Evolutionary conservation across 2,113 vertebrate species (phyloP), one percentile per base, ranked within the genome.

Genomic region (Apistogramma diplotaenia): DNA sequence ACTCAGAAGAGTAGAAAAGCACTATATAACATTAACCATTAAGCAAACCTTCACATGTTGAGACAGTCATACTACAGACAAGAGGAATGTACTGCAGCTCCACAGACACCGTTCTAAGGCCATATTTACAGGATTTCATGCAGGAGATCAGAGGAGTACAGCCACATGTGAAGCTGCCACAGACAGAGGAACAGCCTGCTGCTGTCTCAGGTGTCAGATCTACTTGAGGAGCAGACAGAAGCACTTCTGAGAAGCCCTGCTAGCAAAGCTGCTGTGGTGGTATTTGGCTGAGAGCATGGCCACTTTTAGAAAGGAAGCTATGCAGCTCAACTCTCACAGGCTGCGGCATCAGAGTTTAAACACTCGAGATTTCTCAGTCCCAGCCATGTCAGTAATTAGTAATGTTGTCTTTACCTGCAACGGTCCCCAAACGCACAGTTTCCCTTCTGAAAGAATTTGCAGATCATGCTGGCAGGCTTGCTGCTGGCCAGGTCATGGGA

Each of bases 391-490:
- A 46, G 8, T 18, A 55, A 21, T 15, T 51, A 2, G 16, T 23
- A 29, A 25, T 8, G 49, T 16, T 61, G 43, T 49, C 12, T 71
- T 96, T 94, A 99, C 98, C 98, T 99, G 97, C 98, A 99, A 2
- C 90, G 96, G 89, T 99, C 98, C 92, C 98, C 98, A 2, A 97
- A 99, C 87, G 96, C 96, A 87, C 97, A 99, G 95, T 96, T 97
- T 82, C 98, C 98, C 90, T 96, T 97, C 94, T 99, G 98, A 74
- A 97, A 99, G 91, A 98, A 99, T 94, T 97, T 97, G 96, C 98
- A 99, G 87, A 96, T 96, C 95, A 98, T 96, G 80, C 95, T 94
- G 85, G 95, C 95, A 56, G 96, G 96, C 18, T 97, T 96, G 92
- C 97, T 96, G 94, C 91, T 97, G 80, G 95, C 95, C 80, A 98